These are phyloP conservation scores for Pterobdella sp. DNA, from an alignment of 2,888 invertebrate genomes.

Conservation along the genomic window DNA sequence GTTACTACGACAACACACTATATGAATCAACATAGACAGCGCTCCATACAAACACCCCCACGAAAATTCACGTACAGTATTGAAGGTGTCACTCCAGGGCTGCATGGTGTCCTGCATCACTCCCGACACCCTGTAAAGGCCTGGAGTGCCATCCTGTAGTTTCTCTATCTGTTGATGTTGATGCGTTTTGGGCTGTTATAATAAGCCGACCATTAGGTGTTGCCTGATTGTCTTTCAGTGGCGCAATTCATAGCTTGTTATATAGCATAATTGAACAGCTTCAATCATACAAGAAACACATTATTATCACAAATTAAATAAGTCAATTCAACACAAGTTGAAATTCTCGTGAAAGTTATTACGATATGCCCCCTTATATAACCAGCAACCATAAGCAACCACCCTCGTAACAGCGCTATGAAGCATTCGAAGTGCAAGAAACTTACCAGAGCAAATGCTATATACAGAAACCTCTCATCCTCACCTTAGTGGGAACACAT, in stretches of 20 bases:
- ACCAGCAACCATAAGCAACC: too few species aligned
- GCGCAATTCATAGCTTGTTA: not conserved
- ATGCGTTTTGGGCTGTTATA: not conserved
- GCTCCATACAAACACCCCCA: too few species aligned
- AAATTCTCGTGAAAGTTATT: too few species aligned
- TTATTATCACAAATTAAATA: too few species aligned
- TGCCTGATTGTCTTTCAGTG: too few species aligned
- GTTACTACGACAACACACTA: too few species aligned
- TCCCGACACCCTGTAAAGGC: conserved; percentile 49
- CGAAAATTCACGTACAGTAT: conserved; percentile 58
- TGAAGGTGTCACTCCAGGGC: conserved; percentile 53
- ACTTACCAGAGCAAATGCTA: not conserved
- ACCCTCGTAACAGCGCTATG: too few species aligned
- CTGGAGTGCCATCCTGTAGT: conserved; percentile 47
- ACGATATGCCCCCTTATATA: too few species aligned
- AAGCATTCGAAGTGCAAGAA: too few species aligned
- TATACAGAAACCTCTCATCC: not conserved
- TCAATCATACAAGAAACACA: not conserved
- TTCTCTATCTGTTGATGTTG: conserved; percentile 59
- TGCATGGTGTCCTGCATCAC: conserved; percentile 39
- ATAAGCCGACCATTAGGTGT: too few species aligned
- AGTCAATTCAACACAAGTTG: too few species aligned
- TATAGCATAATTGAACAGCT: not conserved
- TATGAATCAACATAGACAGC: too few species aligned
- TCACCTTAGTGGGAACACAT: conserved; percentile 49